Evolutionary conservation across 2,888 invertebrate species (phyloP).

Genomic region (Amphipoea oculea): DNA sequence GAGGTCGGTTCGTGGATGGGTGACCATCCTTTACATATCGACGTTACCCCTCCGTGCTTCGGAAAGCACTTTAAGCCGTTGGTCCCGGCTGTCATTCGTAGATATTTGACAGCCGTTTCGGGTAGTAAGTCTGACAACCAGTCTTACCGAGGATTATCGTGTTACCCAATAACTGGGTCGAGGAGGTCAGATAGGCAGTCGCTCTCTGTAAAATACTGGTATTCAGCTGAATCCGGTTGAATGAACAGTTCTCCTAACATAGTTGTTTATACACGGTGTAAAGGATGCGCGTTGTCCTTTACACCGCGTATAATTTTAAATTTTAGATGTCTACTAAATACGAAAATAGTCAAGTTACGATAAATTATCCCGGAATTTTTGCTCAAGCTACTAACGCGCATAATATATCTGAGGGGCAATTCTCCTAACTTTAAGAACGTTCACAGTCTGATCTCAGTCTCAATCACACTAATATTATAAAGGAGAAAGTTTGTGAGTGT

Average conservation of each 20-base stretch:
- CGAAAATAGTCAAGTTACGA: not conserved
- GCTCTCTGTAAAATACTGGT: not conserved
- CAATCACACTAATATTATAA: too few relatives aligned
- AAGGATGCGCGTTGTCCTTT: too few relatives aligned
- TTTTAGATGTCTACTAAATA: not conserved
- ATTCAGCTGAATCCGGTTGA: too few relatives aligned
- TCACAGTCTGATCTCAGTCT: too few relatives aligned
- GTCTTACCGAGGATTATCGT: not conserved
- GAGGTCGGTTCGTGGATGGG: not conserved
- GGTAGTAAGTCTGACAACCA: not conserved
- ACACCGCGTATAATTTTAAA: too few relatives aligned
- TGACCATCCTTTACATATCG: not conserved
- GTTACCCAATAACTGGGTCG: not conserved
- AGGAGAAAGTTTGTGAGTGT: too few relatives aligned
- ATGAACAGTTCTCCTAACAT: too few relatives aligned
- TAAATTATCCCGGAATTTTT: not conserved
- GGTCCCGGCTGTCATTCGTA: too few relatives aligned
- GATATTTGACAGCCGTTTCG: not conserved
- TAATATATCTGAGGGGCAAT: not conserved
- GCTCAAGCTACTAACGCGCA: not conserved
- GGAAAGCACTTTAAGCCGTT: not conserved
- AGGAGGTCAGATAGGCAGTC: not conserved
- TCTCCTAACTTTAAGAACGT: too few relatives aligned
- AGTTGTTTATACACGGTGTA: too few relatives aligned
- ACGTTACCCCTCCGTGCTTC: not conserved